A percentile compares a stretch with the other conserved stretches of the same genome.
Evolutionary conservation across 1,140 invertebrate genomes (phyloP).

Genomic region (Tenebrio molitor): DNA sequence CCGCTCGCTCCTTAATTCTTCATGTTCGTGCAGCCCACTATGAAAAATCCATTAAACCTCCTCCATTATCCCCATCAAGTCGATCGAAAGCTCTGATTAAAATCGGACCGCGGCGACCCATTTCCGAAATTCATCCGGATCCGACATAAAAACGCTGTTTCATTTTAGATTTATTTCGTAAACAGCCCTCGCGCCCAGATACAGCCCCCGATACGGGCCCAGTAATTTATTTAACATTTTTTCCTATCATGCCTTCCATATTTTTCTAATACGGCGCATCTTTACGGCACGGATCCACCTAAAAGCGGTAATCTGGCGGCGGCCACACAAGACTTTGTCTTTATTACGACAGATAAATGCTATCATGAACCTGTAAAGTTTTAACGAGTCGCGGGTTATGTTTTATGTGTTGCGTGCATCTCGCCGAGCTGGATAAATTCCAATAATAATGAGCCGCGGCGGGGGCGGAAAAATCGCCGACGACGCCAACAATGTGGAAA

Average conservation of each 20-base stretch:
- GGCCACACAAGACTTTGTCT: conserved; percentile 8
- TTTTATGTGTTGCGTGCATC: conserved; percentile 2
- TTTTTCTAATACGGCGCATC: conserved; percentile 16
- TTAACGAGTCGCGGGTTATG: conserved; percentile 18
- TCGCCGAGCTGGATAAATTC: conserved; percentile 2
- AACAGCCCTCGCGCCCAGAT: conserved; percentile 6
- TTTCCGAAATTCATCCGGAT: neutral
- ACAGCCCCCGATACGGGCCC: neutral
- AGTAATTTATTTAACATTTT: conserved; percentile 27
- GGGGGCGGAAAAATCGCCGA: neutral
- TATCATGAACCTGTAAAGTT: conserved; percentile 31
- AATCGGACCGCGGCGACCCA: neutral
- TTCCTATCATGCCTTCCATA: conserved; percentile 19
- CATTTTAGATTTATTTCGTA: neutral
- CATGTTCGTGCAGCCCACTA: neutral
- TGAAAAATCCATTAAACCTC: neutral
- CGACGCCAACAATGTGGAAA: neutral
- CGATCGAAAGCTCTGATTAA: too few relatives aligned
- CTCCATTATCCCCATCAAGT: neutral
- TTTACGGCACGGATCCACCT: neutral
- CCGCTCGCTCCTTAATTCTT: too few relatives aligned
- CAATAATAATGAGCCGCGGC: conserved; percentile 12
- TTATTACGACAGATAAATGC: conserved; percentile 18
- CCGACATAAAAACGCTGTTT: neutral
- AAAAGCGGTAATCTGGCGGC: conserved; percentile 11